Base-by-base conservation (phyloP, 2,888 invertebrate genomes). In the Agonopterix heracliana region DNA sequence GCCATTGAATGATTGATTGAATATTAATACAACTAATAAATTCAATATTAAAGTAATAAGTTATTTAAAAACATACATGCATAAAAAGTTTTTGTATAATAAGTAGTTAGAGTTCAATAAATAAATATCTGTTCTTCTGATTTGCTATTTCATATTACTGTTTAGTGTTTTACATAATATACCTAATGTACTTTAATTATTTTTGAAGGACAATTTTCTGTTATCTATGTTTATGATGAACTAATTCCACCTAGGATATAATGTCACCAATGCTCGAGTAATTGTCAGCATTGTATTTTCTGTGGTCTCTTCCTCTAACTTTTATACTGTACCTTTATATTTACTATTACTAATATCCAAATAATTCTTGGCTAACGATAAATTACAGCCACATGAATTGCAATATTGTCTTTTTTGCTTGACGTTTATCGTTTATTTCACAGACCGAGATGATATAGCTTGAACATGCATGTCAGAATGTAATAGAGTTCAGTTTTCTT, bases 101-200 rank as follows among this genome's bases (percentile, higher is more conserved):
- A 84, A 80, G 82, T 86, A 86, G 86, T 81, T 86, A 85, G 85
- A 70, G 67, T 81, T 78, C 71, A 78, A 80, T 70, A 69, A 71
- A 66, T 67, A 66, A 63, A 66, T 66, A 66, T 26, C 26, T n/a
- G 38, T 38, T 38, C n/a, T 38, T 68, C 59, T 63, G 59, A 53
- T 56, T 57, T 56, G 62, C 55, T 59, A 54, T 56, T 61, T 57
- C 57, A 54, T 56, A 59, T 59, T 60, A 58, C 50, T 57, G 55
- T 45, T 53, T 51, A 47, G 44, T 53, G 40, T 46, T 47, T 56
- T 42, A 53, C 53, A 50, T 44, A 26, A 26, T 26, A 26, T 26
- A 26, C 26, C 26, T 26, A 26, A 26, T 26, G 5, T 59, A 50
- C 54, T 44, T 44, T 4, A 26, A n/a, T n/a, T 26, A 3, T 17